Percentiles rank a stretch among this genome's conserved stretches.
phyloP scores from a whole-genome alignment of 2,113 vertebrate genomes.

The Sinocyclocheilus anophthalmus region DNA sequence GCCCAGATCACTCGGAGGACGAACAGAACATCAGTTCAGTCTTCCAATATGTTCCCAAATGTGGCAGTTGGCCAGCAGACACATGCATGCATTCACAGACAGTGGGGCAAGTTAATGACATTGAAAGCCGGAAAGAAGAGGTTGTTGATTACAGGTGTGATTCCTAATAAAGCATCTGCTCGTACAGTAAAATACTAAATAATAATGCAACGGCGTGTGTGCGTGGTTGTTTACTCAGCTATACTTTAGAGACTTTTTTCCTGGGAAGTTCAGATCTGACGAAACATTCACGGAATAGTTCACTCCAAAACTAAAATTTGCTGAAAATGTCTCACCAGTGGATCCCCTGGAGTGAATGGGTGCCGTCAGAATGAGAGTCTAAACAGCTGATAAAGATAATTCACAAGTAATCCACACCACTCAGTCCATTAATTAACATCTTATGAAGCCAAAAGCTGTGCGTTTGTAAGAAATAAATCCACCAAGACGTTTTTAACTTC shows the following conservation, averaged over 20 bases:
- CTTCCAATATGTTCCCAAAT: slow-evolving; percentile 15
- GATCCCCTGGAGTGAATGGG: too few relatives aligned
- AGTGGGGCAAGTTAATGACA: slow-evolving; percentile 5
- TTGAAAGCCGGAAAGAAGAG: background rate
- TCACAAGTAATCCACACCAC: background rate
- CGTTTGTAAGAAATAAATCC: background rate
- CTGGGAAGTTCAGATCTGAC: background rate
- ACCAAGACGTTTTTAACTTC: background rate
- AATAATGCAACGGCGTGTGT: background rate
- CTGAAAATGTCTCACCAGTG: background rate
- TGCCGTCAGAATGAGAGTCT: background rate
- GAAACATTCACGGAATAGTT: background rate
- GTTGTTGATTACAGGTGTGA: slow-evolving; percentile 24
- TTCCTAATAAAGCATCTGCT: background rate
- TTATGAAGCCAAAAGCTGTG: background rate
- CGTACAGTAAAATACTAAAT: background rate
- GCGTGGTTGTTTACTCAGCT: background rate
- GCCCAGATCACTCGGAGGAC: slow-evolving; percentile 7
- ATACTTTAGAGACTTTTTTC: background rate
- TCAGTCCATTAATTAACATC: background rate
- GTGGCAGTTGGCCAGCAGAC: slow-evolving; percentile 1
- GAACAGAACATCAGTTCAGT: slow-evolving; percentile 31
- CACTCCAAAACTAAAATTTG: background rate
- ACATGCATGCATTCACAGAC: background rate
- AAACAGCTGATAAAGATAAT: background rate